These are phyloP conservation scores for Pseudorectes ferrugineus DNA, from an alignment of 2,113 vertebrate species.

Conservation along the genomic window DNA sequence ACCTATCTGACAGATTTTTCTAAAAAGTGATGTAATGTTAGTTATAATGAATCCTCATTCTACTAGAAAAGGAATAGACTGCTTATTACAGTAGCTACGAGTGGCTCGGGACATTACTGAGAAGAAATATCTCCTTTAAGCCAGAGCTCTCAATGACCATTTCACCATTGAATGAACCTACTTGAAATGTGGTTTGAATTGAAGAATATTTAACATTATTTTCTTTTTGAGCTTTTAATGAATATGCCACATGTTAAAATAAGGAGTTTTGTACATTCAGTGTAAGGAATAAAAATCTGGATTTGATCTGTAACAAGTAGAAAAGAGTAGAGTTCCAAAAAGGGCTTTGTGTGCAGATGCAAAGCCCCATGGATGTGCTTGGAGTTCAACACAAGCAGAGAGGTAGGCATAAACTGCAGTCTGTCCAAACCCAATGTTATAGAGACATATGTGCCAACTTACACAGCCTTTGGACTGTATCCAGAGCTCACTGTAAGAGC, in stretches of 20 bases:
- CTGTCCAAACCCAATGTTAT: not conserved
- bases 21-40: not conserved
- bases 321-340: not conserved
- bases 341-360: not conserved
- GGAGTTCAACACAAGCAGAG: not conserved
- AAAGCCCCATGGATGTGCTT: not conserved
- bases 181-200: not conserved
- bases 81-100: not conserved
- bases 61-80: not conserved
- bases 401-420: not conserved
- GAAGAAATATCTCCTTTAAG: not conserved
- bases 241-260: not conserved
- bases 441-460: rapidly evolving
- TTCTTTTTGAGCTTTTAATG: not conserved
- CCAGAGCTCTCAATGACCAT: not conserved
- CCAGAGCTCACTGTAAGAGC: not conserved
- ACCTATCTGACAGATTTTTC: not conserved
- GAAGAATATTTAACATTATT: not conserved
- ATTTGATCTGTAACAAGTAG: not conserved
- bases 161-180: not conserved
- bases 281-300: not conserved
- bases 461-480: not conserved
- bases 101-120: not conserved
- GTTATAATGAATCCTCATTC: not conserved
- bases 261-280: not conserved